phyloP scores from a whole-genome alignment of 2,113 vertebrate species.

The Oxyruncus cristatus region DNA sequence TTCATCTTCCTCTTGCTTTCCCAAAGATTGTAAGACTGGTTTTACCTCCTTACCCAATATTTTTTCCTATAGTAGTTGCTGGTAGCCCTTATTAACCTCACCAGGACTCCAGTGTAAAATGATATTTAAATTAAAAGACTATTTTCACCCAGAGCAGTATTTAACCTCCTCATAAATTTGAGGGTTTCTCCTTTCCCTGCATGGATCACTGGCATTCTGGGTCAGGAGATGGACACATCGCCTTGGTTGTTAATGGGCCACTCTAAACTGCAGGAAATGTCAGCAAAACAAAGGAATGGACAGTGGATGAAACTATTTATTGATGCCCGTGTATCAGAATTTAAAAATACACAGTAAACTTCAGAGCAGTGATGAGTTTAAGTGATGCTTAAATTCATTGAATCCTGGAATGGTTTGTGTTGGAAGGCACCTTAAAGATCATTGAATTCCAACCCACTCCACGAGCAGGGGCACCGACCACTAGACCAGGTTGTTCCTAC shows the following conservation, averaged over 20 bases:
- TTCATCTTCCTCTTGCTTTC: slow-evolving; percentile 34
- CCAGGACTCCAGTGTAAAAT: not conserved
- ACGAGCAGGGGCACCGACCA: not conserved
- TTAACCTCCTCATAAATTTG: not conserved
- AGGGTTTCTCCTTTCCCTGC: not conserved
- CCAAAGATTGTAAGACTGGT: not conserved
- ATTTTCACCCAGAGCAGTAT: not conserved
- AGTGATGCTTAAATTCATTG: rapidly evolving
- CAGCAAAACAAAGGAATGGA: not conserved
- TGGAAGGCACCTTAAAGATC: not conserved
- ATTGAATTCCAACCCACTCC: not conserved
- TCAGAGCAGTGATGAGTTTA: not conserved
- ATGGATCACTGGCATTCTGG: not conserved
- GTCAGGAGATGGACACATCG: not conserved
- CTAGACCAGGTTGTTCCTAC: not conserved
- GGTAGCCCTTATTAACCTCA: not conserved
- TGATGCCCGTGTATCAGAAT: not conserved
- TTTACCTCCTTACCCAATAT: slow-evolving; percentile 13
- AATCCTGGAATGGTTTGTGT: not conserved
- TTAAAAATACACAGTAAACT: not conserved
- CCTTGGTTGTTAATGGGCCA: not conserved
- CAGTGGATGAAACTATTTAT: not conserved
- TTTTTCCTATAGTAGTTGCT: not conserved
- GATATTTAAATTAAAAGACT: not conserved
- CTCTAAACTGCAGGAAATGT: not conserved